Evolutionary conservation across 2,797 vertebrate genomes (phyloP).

Genomic region (Remorina albescens): DNA sequence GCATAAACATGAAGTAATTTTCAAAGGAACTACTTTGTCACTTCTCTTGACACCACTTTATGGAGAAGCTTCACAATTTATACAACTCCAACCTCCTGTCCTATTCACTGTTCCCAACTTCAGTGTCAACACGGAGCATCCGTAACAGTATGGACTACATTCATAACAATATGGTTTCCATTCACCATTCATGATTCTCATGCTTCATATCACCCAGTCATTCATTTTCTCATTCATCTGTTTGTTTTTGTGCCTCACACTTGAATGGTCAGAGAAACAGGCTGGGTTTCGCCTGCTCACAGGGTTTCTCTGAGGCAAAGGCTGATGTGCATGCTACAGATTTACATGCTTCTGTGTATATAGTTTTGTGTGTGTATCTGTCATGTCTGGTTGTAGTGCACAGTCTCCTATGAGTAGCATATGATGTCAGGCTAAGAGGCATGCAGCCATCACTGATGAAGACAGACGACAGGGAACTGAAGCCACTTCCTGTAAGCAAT

Average conservation of each 20-base stretch:
- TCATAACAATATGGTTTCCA: slow-evolving; percentile 67
- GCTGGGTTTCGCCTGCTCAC: slow-evolving; percentile 46
- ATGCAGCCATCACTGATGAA: slow-evolving; percentile 87
- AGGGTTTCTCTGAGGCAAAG: slow-evolving; percentile 47
- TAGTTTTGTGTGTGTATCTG: slow-evolving; percentile 57
- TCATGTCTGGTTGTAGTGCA: slow-evolving; percentile 72
- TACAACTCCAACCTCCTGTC: background rate
- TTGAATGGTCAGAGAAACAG: slow-evolving; percentile 55
- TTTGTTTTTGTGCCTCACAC: slow-evolving; percentile 68
- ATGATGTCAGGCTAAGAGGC: slow-evolving; percentile 85
- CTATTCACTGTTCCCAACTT: slow-evolving; percentile 19
- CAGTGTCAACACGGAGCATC: slow-evolving; percentile 52
- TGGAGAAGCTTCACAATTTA: slow-evolving; percentile 7
- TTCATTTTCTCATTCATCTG: slow-evolving; percentile 67
- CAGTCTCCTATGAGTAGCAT: slow-evolving; percentile 81
- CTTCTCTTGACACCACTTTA: background rate
- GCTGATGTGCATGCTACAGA: slow-evolving; percentile 36
- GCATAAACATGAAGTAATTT: too few species aligned
- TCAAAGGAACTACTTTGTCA: slow-evolving; percentile 15
- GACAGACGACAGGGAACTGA: slow-evolving; percentile 82
- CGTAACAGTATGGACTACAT: slow-evolving; percentile 61
- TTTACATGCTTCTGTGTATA: slow-evolving; percentile 19
- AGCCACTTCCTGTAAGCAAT: slow-evolving; percentile 76
- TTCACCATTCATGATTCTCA: slow-evolving; percentile 67
- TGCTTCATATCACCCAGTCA: slow-evolving; percentile 57